Conservation (phyloP, 2,113 vertebrate genomes). For the Anthoscopus minutus region DNA sequence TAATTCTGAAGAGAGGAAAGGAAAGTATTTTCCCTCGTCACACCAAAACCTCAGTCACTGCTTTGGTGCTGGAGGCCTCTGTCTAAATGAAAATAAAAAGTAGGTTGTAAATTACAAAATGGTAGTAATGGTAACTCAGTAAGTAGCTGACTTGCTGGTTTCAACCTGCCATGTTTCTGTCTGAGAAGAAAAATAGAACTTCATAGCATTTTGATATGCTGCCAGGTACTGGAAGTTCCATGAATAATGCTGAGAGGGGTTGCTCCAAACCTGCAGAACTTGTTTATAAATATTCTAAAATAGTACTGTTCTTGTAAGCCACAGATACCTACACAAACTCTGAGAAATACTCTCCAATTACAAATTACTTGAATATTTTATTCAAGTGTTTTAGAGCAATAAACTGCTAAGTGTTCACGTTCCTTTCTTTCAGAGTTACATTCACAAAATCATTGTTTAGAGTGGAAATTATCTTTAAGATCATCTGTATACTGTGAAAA, state of each 20-base stretch:
- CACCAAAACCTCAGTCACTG: background rate
- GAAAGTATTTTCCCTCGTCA: background rate
- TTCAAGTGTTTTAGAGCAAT: background rate
- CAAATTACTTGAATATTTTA: background rate
- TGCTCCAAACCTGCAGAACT: background rate
- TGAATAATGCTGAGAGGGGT: background rate
- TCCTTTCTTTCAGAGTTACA: background rate
- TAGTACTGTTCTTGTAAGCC: background rate
- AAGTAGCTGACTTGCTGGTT: background rate
- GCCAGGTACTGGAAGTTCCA: background rate
- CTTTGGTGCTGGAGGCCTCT: background rate
- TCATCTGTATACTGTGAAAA: background rate
- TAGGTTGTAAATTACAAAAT: background rate
- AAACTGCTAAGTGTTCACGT: background rate
- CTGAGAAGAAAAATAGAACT: background rate
- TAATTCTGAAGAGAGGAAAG: background rate
- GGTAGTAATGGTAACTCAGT: background rate
- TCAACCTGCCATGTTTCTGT: background rate
- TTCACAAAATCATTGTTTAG: background rate
- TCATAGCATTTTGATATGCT: background rate
- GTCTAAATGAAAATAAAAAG: background rate
- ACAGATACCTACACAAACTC: background rate
- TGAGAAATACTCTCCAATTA: background rate
- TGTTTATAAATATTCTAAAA: background rate
- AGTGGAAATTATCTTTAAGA: background rate